Conservation (phyloP, 2,888 invertebrate genomes). For the Aphodius granarius region DNA sequence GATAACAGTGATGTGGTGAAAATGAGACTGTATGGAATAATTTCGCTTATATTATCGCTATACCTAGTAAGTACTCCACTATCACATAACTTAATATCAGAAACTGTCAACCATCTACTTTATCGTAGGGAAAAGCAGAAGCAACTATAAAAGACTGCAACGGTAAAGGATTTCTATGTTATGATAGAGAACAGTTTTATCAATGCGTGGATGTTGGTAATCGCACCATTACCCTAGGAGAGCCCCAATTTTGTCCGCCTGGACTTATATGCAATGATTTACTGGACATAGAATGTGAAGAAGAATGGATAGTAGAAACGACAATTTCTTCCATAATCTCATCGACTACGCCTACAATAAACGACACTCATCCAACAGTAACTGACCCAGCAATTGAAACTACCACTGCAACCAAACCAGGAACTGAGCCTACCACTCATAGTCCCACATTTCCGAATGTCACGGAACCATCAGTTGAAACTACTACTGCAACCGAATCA, state of each 20-base stretch:
- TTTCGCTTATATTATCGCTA: background rate
- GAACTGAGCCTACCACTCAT: background rate
- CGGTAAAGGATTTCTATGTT: slow-evolving; percentile 56
- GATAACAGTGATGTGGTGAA: background rate
- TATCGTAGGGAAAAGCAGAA: background rate
- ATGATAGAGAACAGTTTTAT: slow-evolving; percentile 56
- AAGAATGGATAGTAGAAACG: slow-evolving; percentile 8
- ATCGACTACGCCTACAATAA: background rate
- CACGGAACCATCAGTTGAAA: background rate
- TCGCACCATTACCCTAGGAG: slow-evolving; percentile 53
- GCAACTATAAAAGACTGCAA: slow-evolving; percentile 49
- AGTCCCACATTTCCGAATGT: background rate
- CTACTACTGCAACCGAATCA: background rate
- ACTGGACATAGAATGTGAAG: slow-evolving; percentile 4
- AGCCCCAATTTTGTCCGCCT: slow-evolving; percentile 34
- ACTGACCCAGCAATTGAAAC: background rate
- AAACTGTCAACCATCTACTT: background rate
- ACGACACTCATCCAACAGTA: too few species aligned
- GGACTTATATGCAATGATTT: slow-evolving; percentile 30
- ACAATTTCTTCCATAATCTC: slow-evolving; percentile 2
- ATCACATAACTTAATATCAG: background rate
- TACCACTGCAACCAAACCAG: background rate
- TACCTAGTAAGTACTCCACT: background rate
- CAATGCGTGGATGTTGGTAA: slow-evolving; percentile 57
- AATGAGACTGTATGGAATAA: slow-evolving; percentile 1